Evolutionary conservation across 1,140 invertebrate genomes (phyloP), one percentile per base, ranked within the genome.

Genomic region (Nymphalis io): DNA sequence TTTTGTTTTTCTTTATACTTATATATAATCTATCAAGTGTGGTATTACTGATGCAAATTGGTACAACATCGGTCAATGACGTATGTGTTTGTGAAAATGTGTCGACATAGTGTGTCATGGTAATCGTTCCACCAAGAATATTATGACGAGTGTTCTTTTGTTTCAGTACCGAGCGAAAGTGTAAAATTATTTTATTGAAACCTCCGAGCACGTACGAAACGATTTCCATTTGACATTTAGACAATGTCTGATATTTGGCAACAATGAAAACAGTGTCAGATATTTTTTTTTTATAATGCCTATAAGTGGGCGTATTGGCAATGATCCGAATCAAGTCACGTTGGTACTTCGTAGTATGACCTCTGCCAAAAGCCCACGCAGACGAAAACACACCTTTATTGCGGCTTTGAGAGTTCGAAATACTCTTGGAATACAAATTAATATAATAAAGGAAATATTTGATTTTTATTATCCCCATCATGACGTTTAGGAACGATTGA

Each of bases 311-410:
- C 40, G 40, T 18, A 60, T 60, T 60, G 59, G 59, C 59, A 60
- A 44, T 23, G 42, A 42, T 23, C n/a, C 20, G 59, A 60, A 21
- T 20, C 58, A 42, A 42, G 58, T 60, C 59, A 60, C 59, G 59
- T 60, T 46, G 3, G 40, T 46, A 13, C 40, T 33, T 33, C 27
- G 27, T 13, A 42, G 33, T 18, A 40, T 5, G 6, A 12, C 40
- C 40, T 27, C 18, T 60, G 59, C 59, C 59, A 60, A 60, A 60
- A 60, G 13, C 59, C 59, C 39, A 46, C 59, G 59, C 59, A 60
- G 2, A 15, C 38, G 27, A 58, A 1, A 42, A 20, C 58, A 15
- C 38, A 42, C 58, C 58, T 60, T 40, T 20, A 55, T 63, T 42
- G 58, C 39, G 58, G 38, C 10, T 40, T 12, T n/a, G 27, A 33